Percentiles rank a stretch among this genome's conserved stretches.
phyloP scores from a whole-genome alignment of 2,888 invertebrate genomes.

The Caenorhabditis imperialis region DNA sequence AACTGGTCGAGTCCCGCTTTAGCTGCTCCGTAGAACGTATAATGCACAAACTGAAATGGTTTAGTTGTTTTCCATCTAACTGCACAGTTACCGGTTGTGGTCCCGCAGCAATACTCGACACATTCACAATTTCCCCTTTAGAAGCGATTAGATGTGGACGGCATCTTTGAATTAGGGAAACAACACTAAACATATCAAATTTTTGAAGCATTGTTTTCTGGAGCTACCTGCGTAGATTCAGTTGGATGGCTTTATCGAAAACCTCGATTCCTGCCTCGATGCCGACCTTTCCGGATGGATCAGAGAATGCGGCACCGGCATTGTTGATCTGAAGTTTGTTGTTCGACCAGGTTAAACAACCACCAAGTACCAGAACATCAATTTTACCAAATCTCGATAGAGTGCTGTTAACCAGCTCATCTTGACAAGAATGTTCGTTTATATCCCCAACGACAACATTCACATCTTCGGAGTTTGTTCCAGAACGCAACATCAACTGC shows the following conservation, averaged over 20 bases:
- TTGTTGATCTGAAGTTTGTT: constrained; percentile 8
- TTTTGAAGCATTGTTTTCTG: no score
- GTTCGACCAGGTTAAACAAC: no score
- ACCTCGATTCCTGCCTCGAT: constrained; percentile 7
- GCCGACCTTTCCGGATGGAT: constrained; percentile 6
- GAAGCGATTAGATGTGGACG: constrained; percentile 9
- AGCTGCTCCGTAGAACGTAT: constrained; percentile 24
- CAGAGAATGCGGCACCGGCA: constrained; percentile 14
- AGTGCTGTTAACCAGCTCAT: constrained; percentile 18
- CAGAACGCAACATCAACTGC: background rate
- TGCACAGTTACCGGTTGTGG: constrained; percentile 20
- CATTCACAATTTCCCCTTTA: constrained; percentile 44
- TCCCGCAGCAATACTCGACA: constrained; percentile 16
- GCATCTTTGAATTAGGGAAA: constrained; percentile 10
- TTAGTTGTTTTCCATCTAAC: background rate
- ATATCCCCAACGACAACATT: constrained; percentile 11
- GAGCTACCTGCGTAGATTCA: constrained; percentile 8
- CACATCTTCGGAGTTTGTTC: constrained; percentile 7
- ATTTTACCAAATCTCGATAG: constrained; percentile 19
- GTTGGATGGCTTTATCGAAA: constrained; percentile 7
- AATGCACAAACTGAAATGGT: constrained; percentile 4
- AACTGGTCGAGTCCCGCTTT: constrained; percentile 28
- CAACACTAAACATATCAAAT: constrained; percentile 8
- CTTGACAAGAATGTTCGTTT: constrained; percentile 1
- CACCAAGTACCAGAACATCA: constrained; percentile 4